Evolutionary conservation across 2,113 vertebrate species (phyloP).

Genomic region (Saimiri boliviensis): DNA sequence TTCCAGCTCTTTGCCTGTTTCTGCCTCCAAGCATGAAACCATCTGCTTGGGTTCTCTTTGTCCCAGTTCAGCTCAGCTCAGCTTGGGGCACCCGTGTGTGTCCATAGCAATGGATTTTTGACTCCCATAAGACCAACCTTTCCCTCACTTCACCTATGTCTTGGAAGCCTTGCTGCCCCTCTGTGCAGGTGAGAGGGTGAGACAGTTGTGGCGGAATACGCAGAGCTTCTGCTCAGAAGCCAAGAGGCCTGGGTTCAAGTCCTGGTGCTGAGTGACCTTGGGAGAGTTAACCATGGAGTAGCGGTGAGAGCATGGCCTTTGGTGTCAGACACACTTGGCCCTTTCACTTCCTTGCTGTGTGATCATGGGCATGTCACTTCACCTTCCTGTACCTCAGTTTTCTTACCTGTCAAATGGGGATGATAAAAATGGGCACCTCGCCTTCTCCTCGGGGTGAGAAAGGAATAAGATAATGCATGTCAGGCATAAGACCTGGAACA

Average conservation of each 20-base stretch:
- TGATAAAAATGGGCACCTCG: background rate
- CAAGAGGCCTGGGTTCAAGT: constrained; percentile 56
- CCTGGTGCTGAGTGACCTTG: constrained; percentile 56
- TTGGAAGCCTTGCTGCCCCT: constrained; percentile 56
- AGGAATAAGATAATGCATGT: constrained; percentile 32
- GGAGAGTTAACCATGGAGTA: constrained; percentile 53
- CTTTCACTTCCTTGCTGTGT: constrained; percentile 32
- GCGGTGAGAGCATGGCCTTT: constrained; percentile 30
- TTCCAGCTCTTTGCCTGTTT: background rate
- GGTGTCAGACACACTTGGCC: constrained; percentile 39
- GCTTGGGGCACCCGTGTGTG: background rate
- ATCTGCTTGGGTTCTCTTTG: background rate
- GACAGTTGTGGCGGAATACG: constrained; percentile 43
- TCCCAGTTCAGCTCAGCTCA: background rate
- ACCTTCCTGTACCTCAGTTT: constrained; percentile 6
- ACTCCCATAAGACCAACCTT: constrained; percentile 46
- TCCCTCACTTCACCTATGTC: constrained; percentile 48
- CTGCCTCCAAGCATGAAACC: background rate
- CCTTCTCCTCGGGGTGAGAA: background rate
- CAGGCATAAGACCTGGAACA: background rate
- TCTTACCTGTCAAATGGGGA: background rate
- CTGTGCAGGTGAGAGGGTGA: constrained; percentile 64
- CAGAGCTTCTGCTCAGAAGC: constrained; percentile 61
- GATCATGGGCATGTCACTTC: constrained; percentile 2
- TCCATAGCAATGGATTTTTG: constrained; percentile 43